Conservation (phyloP, 2,797 vertebrate genomes). For the Rhinogobio ventralis region DNA sequence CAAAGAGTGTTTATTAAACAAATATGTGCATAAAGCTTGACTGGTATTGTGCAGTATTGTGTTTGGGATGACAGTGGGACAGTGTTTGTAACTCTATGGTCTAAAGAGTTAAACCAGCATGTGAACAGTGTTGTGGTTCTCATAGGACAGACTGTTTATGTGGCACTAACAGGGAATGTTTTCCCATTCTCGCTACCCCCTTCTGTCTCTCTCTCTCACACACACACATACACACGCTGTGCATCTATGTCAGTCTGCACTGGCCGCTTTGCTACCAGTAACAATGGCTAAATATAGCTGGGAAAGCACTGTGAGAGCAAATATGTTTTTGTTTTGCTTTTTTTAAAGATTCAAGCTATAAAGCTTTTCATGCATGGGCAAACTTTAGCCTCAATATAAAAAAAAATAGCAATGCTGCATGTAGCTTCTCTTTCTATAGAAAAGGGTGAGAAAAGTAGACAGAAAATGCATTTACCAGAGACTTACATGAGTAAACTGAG, state of each 20-base stretch:
- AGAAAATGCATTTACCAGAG: not conserved
- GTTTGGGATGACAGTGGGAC: conserved; percentile 27
- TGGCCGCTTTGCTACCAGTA: conserved; percentile 40
- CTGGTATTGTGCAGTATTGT: conserved; percentile 8
- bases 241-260: conserved; percentile 33
- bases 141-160: conserved; percentile 57
- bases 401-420: not conserved
- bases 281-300: conserved; percentile 51
- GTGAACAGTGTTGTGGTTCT: conserved; percentile 40
- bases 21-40: not conserved
- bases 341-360: conserved; percentile 4
- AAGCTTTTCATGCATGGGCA: not conserved
- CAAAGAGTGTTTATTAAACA: not conserved
- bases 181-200: conserved; percentile 44
- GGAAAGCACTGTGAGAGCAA: conserved; percentile 44
- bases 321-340: too few species aligned
- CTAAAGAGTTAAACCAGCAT: conserved; percentile 24
- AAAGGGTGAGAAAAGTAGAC: not conserved
- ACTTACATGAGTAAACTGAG: not conserved
- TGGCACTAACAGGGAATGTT: conserved; percentile 53
- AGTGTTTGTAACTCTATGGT: not conserved
- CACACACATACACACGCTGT: not conserved
- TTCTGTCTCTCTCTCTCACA: conserved; percentile 29
- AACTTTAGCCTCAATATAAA: not conserved
- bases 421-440: not conserved